Evolutionary conservation across 2,888 invertebrate genomes (phyloP), one percentile per base, ranked within the genome.

Genomic region (Cotesia congregata): DNA sequence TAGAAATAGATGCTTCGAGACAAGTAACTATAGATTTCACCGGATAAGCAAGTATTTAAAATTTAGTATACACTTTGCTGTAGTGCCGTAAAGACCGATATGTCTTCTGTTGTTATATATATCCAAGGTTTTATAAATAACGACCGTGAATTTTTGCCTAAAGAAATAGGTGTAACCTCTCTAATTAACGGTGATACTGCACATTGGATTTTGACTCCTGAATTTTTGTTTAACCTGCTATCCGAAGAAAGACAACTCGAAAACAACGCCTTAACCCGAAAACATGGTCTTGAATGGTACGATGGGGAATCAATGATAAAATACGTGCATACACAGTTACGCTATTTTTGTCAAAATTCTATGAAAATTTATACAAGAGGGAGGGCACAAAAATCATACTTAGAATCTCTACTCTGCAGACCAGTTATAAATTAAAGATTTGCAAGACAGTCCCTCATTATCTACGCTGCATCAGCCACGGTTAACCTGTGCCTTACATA

Each of bases 1-100:
- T 85, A 38, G 82, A 84, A 79, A 83, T 84, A 30, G 82, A 83
- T 39, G 30, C 65, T 3, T 64, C 73, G 17, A n/a, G 73, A 1
- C 73, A 65, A 65, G 30, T 73, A 20, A 17, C 20, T 65, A 30
- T 38, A 9, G 65, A 65, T 65, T 20, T 65, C 9, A 7, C 65
- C 30, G 7, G 65, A 7, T 6, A 20, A 65, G 20, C 62, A 30
- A 3, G 30, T 30, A 30, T 30, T 30, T 30, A 30, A 30, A 30
- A 30, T 30, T 30, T 30, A 30, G 30, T 30, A 30, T 3, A 30
- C 2, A 1, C 30, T 30, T 30, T 30, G 50, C 50, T 9, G 50
- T 50, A 9, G 50, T 50, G 50, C 3, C 7, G 30, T 0, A 0
- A 6, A 50, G 9, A 50, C 50, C 30, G 30, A 30, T 30, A 3